Conservation (phyloP, 2,888 invertebrate species). For the Holacanthella duospinosa region DNA sequence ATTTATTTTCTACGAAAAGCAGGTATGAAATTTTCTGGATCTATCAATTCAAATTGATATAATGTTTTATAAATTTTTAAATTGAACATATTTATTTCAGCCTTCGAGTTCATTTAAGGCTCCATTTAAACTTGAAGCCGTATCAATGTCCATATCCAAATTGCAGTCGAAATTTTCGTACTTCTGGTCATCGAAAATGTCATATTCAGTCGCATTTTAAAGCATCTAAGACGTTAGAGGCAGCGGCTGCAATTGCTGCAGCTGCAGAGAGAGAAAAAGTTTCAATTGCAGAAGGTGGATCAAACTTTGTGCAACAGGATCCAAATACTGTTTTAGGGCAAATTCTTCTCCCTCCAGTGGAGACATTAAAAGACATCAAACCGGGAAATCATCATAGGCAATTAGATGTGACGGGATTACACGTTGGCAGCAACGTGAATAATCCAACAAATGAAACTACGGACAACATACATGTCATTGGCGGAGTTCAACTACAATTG, state of each 20-base stretch:
- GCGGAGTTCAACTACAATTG: slow-evolving; percentile 41
- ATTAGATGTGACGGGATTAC: neutral
- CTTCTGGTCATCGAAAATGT: slow-evolving; percentile 55
- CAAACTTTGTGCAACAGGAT: neutral
- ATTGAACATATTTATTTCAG: slow-evolving; percentile 34
- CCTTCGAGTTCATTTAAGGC: slow-evolving; percentile 64
- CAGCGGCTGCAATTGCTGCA: neutral
- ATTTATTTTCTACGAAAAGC: slow-evolving; percentile 54
- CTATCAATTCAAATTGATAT: neutral
- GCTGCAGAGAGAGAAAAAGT: no score
- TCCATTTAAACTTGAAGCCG: slow-evolving; percentile 72
- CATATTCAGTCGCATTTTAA: slow-evolving; percentile 50
- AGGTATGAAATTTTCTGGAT: slow-evolving; percentile 38
- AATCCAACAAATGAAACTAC: neutral
- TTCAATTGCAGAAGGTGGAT: neutral
- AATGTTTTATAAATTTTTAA: neutral
- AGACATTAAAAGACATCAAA: slow-evolving; percentile 16
- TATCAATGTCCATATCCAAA: slow-evolving; percentile 76
- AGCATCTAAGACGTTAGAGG: neutral
- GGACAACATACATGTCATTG: slow-evolving; percentile 33
- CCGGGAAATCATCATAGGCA: neutral
- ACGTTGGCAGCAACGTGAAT: neutral
- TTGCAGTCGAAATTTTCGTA: slow-evolving; percentile 58
- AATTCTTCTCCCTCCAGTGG: slow-evolving; percentile 11
- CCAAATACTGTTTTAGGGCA: neutral